These are phyloP conservation scores for Oncorhynchus gorbuscha DNA, from an alignment of 2,113 vertebrate genomes.

Conservation along the genomic window DNA sequence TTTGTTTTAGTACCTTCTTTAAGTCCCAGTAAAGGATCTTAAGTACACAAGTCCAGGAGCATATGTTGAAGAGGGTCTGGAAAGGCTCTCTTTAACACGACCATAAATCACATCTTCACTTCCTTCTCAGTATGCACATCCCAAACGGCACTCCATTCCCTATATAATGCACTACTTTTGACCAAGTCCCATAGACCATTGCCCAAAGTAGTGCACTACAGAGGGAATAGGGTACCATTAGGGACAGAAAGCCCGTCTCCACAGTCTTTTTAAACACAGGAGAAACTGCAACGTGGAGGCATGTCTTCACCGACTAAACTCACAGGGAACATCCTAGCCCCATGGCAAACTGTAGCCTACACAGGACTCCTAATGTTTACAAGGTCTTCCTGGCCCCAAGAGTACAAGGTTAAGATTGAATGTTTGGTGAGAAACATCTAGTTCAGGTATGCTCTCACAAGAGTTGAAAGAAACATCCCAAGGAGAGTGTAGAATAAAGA, in stretches of 20 bases:
- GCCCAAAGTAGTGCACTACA: too few relatives aligned
- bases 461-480: neutral
- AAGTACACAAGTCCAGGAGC: neutral
- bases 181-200: too few relatives aligned
- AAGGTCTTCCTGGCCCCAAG: neutral
- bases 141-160: too few relatives aligned
- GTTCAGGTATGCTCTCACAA: neutral
- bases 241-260: neutral
- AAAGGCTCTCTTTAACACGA: neutral
- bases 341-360: constrained; percentile 17
- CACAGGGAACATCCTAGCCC: neutral
- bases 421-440: constrained; percentile 5
- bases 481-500: neutral
- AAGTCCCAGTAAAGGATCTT: neutral
- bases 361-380: constrained; percentile 25
- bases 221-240: too few relatives aligned
- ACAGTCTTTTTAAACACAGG: neutral
- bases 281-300: neutral
- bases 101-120: constrained; percentile 1
- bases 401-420: constrained; percentile 22
- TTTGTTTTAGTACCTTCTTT: neutral
- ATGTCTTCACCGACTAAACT: neutral
- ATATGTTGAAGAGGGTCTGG: neutral
- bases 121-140: neutral
- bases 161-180: too few relatives aligned